These are phyloP conservation scores for Thyatira batis DNA, from an alignment of 2,888 invertebrate species.

Conservation along the genomic window DNA sequence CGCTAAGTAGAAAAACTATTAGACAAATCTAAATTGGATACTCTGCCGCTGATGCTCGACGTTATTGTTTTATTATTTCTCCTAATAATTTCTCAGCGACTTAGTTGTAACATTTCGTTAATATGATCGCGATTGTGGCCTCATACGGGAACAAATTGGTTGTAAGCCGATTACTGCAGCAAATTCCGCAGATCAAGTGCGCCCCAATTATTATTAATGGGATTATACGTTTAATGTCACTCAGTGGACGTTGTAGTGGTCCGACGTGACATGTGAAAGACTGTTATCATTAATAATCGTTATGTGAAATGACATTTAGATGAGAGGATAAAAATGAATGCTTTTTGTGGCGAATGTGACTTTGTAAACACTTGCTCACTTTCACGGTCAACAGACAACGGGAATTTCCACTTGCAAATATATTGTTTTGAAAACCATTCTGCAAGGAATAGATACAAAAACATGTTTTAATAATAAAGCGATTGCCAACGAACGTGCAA, in stretches of 20 bases:
- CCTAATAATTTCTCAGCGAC: constrained; percentile 14
- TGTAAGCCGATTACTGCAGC: constrained; percentile 45
- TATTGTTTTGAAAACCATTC: too few species aligned
- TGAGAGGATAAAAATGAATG: neutral
- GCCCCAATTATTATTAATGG: constrained; percentile 40
- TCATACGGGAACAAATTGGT: constrained; percentile 34
- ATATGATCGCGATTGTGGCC: constrained; percentile 30
- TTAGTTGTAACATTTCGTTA: constrained; percentile 29
- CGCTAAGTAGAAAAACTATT: too few species aligned
- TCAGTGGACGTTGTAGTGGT: constrained; percentile 11
- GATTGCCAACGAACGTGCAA: neutral
- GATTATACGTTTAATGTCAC: constrained; percentile 42
- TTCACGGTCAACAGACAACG: too few species aligned
- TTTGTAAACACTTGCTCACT: too few species aligned
- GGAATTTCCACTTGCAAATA: too few species aligned
- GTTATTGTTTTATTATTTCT: neutral
- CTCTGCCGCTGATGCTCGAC: neutral
- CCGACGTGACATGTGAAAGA: neutral
- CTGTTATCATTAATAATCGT: neutral
- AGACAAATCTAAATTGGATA: too few species aligned
- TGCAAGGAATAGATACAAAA: neutral
- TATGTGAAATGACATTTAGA: neutral
- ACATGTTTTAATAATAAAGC: neutral
- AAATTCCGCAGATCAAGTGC: constrained; percentile 34
- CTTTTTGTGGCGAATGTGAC: too few species aligned